phyloP scores from a whole-genome alignment of 92 coral and sea anemone genomes.

The Plumapathes pennacea region DNA sequence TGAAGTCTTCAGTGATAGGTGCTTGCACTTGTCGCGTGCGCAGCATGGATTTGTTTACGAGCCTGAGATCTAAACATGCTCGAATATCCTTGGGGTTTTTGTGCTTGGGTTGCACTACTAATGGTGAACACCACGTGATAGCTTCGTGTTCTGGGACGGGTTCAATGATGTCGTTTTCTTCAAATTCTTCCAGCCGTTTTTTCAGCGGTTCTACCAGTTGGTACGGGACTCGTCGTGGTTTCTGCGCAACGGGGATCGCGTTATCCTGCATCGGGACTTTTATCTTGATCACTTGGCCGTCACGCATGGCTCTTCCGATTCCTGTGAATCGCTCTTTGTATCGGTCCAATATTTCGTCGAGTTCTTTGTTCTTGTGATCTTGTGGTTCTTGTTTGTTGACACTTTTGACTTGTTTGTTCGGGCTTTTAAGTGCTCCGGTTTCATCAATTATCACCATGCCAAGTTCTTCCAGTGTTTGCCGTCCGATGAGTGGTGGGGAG shows the following conservation, averaged over 20 bases:
- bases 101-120: slow-evolving; percentile 52
- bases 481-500: slow-evolving; percentile 41
- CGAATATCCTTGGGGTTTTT: slow-evolving; percentile 52
- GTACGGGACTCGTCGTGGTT: slow-evolving; percentile 42
- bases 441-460: slow-evolving; percentile 50
- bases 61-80: slow-evolving; percentile 31
- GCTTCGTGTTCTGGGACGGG: slow-evolving; percentile 44
- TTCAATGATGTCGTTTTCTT: slow-evolving; percentile 44
- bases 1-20: slow-evolving; percentile 51
- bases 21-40: slow-evolving; percentile 54
- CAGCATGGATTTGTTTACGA: slow-evolving; percentile 26
- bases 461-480: slow-evolving; percentile 37
- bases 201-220: slow-evolving; percentile 50
- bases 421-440: slow-evolving; percentile 37
- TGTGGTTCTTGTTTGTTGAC: not conserved
- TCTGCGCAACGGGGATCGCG: slow-evolving; percentile 49
- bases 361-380: slow-evolving; percentile 6
- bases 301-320: slow-evolving; percentile 35
- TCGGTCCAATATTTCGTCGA: not conserved
- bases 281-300: slow-evolving; percentile 23
- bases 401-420: slow-evolving; percentile 13
- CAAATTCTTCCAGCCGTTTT: slow-evolving; percentile 33
- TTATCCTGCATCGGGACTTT: slow-evolving; percentile 42
- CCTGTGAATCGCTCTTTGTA: slow-evolving; percentile 21
- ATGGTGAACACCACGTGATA: slow-evolving; percentile 43